phyloP scores from a whole-genome alignment of 1,140 invertebrate genomes.

The Pseudachorutes palmiensis region DNA sequence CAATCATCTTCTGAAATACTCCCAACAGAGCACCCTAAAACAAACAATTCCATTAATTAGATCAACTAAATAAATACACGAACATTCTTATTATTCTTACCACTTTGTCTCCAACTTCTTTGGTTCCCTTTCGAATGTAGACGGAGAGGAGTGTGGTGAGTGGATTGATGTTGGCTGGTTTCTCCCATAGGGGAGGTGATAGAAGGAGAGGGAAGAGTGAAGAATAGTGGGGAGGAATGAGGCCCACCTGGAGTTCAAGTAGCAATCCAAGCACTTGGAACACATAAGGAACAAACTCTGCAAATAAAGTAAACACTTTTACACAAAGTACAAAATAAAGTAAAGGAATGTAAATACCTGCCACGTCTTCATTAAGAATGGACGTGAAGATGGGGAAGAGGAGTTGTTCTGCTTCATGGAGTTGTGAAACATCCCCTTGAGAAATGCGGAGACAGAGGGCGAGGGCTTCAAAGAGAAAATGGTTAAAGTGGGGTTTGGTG shows the following conservation, averaged over 20 bases:
- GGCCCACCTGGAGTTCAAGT: slow-evolving; percentile 63
- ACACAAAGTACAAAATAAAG: background rate
- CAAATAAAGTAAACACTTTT: too few relatives aligned
- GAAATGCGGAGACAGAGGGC: slow-evolving; percentile 77
- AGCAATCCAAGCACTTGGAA: slow-evolving; percentile 92
- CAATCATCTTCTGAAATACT: slow-evolving; percentile 92
- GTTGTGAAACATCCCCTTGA: slow-evolving; percentile 70
- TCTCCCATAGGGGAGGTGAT: slow-evolving; percentile 81
- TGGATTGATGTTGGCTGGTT: slow-evolving; percentile 82
- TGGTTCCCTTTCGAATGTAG: slow-evolving; percentile 65
- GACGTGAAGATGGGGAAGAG: slow-evolving; percentile 88
- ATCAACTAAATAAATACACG: slow-evolving; percentile 17
- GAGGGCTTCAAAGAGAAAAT: slow-evolving; percentile 91
- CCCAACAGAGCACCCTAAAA: slow-evolving; percentile 72
- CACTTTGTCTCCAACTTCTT: slow-evolving; percentile 64
- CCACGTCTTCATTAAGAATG: slow-evolving; percentile 85
- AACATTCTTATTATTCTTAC: slow-evolving; percentile 43
- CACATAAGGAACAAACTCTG: slow-evolving; percentile 94
- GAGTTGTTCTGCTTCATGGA: slow-evolving; percentile 77
- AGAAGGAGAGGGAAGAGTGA: slow-evolving; percentile 79
- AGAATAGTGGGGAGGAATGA: slow-evolving; percentile 73
- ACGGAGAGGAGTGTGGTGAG: slow-evolving; percentile 79
- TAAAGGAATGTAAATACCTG: slow-evolving; percentile 52
- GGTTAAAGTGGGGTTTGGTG: slow-evolving; percentile 93
- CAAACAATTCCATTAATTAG: slow-evolving; percentile 1